A percentile compares a stretch with the other conserved stretches of the same genome.
Conservation (phyloP, 2,888 invertebrate genomes). For the Trachelus iudaicus region DNA sequence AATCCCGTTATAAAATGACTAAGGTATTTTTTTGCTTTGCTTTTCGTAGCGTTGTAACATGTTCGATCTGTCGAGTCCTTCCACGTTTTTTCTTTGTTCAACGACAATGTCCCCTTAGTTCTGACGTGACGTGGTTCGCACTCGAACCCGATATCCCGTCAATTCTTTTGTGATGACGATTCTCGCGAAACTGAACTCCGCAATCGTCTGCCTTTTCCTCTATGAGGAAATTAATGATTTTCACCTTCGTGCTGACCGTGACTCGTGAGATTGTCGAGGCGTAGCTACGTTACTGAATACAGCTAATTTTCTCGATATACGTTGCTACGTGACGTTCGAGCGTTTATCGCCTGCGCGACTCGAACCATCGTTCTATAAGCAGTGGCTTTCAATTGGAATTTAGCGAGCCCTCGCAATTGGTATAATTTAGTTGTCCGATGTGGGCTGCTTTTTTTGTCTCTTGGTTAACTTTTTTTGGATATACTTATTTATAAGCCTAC, state of each 20-base stretch:
- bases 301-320: background rate
- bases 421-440: background rate
- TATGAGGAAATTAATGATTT: background rate
- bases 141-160: background rate
- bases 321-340: background rate
- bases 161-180: background rate
- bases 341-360: background rate
- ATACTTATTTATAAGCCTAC: background rate
- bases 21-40: background rate
- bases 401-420: background rate
- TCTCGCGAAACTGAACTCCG: background rate
- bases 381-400: background rate
- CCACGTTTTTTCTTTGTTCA: background rate
- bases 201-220: background rate
- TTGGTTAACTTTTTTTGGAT: background rate
- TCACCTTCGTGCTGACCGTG: constrained; percentile 8
- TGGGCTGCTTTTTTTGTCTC: background rate
- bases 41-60: background rate
- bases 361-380: background rate
- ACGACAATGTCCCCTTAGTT: background rate
- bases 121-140: background rate
- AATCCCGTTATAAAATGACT: background rate
- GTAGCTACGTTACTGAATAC: background rate
- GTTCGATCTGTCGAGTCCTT: background rate
- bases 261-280: constrained; percentile 6